A percentile compares a stretch with the other conserved stretches of the same genome.
Conservation (phyloP, 2,797 vertebrate species). For the Austrolebias charrua region DNA sequence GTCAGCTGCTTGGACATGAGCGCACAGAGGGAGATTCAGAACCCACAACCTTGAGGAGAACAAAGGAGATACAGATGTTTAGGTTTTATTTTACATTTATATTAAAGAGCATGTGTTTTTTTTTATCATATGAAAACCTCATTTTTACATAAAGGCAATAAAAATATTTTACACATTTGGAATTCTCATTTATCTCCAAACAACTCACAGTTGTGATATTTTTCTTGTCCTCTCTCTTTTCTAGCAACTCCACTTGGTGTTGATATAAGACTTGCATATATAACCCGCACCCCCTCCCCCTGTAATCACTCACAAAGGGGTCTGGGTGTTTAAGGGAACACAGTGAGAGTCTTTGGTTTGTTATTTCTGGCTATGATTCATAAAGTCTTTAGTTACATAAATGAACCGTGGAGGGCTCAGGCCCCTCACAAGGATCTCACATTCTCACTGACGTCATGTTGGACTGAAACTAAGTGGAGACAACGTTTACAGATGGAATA, state of each 20-base stretch:
- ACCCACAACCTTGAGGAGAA: slow-evolving; percentile 31
- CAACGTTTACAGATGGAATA: slow-evolving; percentile 26
- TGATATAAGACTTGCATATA: slow-evolving; percentile 44
- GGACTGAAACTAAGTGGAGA: slow-evolving; percentile 22
- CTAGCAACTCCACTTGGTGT: slow-evolving; percentile 41
- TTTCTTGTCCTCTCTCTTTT: neutral
- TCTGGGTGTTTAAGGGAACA: slow-evolving; percentile 57
- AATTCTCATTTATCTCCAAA: slow-evolving; percentile 22
- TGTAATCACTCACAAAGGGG: slow-evolving; percentile 53
- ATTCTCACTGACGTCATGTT: slow-evolving; percentile 49
- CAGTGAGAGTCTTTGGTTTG: slow-evolving; percentile 57
- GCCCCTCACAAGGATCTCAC: slow-evolving; percentile 29
- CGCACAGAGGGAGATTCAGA: slow-evolving; percentile 29
- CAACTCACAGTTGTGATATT: neutral
- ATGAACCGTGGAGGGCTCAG: slow-evolving; percentile 42
- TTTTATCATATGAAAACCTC: slow-evolving; percentile 34
- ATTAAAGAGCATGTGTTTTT: slow-evolving; percentile 1
- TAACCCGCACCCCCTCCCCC: slow-evolving; percentile 15
- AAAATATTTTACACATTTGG: slow-evolving; percentile 22
- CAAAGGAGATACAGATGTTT: slow-evolving; percentile 24
- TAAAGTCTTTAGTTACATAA: slow-evolving; percentile 46
- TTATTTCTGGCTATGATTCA: slow-evolving; percentile 70
- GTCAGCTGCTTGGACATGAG: slow-evolving; percentile 57
- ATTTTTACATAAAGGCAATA: neutral
- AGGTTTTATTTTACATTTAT: neutral